A percentile compares a stretch with the other conserved stretches of the same genome.
Evolutionary conservation across 2,113 vertebrate genomes (phyloP).

Genomic region (Menidia beryllina): DNA sequence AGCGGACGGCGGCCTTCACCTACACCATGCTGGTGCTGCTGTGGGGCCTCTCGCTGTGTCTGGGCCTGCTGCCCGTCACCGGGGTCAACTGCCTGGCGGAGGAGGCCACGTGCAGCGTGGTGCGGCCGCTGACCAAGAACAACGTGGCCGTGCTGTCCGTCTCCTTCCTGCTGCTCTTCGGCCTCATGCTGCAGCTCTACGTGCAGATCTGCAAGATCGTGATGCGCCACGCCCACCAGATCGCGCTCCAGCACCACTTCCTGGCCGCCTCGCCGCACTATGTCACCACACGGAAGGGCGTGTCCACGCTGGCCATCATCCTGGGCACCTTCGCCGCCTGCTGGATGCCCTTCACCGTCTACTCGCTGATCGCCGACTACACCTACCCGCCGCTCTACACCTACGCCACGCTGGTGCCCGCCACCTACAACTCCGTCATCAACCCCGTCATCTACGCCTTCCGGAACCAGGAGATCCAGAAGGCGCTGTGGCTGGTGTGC

Average conservation of each 20-base stretch:
- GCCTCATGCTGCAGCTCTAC: conserved; percentile 98
- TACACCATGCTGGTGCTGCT: conserved; percentile 95
- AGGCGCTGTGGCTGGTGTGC: conserved; percentile 95
- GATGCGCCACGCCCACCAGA: conserved; percentile 97
- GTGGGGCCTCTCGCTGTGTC: conserved; percentile 93
- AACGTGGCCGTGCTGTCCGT: conserved; percentile 93
- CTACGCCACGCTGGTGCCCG: conserved; percentile 96
- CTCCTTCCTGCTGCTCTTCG: conserved; percentile 96
- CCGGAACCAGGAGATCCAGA: conserved; percentile 99
- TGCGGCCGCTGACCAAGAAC: conserved; percentile 97
- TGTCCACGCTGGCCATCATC: conserved; percentile 98
- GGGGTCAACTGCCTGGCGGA: conserved; percentile 97
- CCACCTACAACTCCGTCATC: conserved; percentile 99
- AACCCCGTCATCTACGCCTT: conserved; percentile 99
- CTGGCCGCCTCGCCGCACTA: conserved; percentile 98
- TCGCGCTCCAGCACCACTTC: conserved; percentile 98
- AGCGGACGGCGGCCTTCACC: conserved; percentile 96
- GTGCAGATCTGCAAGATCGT: conserved; percentile 98
- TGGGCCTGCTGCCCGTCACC: conserved; percentile 93
- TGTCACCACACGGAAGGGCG: conserved; percentile 96
- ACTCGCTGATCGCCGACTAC: conserved; percentile 96
- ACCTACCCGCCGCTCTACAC: conserved; percentile 98
- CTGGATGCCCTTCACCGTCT: conserved; percentile 99
- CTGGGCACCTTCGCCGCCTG: conserved; percentile 97
- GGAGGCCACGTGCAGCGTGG: conserved; percentile 94